These are phyloP conservation scores for Ormyrus nitidulus DNA, from an alignment of 2,888 invertebrate species.

Conservation along the genomic window DNA sequence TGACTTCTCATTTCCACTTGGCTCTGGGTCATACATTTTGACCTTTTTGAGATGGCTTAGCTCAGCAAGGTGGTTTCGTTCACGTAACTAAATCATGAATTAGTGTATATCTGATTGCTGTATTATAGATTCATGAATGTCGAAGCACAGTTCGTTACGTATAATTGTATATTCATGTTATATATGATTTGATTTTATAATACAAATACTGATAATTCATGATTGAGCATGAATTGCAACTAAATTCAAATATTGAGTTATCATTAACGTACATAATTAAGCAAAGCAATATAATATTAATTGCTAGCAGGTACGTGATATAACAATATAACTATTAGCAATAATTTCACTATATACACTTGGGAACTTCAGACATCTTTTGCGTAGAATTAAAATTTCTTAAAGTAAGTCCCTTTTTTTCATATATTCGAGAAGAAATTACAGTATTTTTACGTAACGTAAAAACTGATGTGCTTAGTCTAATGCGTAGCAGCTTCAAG, in stretches of 20 bases:
- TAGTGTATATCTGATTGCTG: neutral
- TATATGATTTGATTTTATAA: neutral
- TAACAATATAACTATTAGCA: too few species aligned
- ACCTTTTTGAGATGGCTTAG: neutral
- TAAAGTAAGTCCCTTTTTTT: too few species aligned
- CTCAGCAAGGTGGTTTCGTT: neutral
- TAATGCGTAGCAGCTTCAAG: too few species aligned
- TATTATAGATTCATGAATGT: neutral
- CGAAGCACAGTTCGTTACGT: neutral
- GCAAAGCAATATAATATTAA: too few species aligned
- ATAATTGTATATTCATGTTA: neutral
- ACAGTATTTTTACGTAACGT: too few species aligned
- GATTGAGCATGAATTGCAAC: neutral
- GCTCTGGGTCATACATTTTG: neutral
- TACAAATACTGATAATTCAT: neutral
- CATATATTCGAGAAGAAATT: too few species aligned
- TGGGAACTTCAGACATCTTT: too few species aligned
- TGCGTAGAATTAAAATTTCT: too few species aligned
- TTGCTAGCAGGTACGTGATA: too few species aligned
- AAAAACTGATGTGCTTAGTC: too few species aligned
- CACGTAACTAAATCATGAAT: neutral
- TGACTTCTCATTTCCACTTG: neutral
- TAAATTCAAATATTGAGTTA: neutral
- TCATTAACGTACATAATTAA: conserved; percentile 11
- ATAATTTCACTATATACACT: too few species aligned